phyloP scores from a whole-genome alignment of 2,113 vertebrate species.

The Zosterops pallidus region DNA sequence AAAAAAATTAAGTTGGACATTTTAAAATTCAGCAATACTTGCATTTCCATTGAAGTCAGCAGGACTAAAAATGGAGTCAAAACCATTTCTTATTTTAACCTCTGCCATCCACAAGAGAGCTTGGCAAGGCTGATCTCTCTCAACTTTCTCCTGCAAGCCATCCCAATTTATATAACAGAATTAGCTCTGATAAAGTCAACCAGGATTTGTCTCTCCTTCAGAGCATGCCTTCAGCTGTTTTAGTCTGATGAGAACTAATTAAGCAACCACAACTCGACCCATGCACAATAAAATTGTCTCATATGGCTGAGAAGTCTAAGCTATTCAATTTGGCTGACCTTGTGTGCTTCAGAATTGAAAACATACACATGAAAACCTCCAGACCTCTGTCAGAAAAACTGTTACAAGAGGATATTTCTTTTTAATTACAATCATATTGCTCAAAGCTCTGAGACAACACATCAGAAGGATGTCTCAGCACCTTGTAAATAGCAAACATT shows the following conservation, averaged over 20 bases:
- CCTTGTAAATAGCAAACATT: neutral
- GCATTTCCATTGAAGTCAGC: neutral
- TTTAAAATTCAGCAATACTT: neutral
- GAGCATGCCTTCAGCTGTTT: neutral
- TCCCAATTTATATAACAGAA: neutral
- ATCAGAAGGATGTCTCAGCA: neutral
- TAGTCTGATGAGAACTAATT: neutral
- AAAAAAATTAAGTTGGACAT: neutral
- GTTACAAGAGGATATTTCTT: neutral
- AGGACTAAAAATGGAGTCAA: neutral
- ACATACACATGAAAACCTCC: rapidly evolving
- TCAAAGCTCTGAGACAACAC: neutral
- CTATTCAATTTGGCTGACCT: neutral
- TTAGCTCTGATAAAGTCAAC: neutral
- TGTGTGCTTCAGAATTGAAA: neutral
- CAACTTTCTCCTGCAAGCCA: neutral
- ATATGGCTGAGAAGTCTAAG: neutral
- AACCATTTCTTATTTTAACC: neutral
- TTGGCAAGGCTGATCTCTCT: neutral
- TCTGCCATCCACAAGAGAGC: neutral
- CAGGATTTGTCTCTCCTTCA: neutral
- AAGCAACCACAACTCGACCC: neutral
- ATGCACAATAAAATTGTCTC: neutral
- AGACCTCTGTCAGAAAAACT: neutral
- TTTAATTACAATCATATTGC: neutral